A percentile compares a stretch with the other conserved stretches of the same genome.
Conservation (phyloP, 2,888 invertebrate genomes). For the Lasiommata megera region DNA sequence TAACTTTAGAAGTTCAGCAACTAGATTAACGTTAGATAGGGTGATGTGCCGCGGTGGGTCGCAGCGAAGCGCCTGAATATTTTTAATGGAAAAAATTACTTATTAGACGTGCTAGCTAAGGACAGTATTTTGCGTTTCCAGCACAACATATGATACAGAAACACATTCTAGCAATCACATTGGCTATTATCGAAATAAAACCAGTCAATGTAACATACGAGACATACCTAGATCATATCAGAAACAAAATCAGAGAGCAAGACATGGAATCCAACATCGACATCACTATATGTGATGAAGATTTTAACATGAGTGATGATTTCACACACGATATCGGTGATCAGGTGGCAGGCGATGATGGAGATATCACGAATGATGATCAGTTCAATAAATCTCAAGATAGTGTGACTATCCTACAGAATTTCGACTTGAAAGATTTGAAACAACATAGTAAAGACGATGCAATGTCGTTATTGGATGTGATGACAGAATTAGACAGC, state of each 20-base stretch:
- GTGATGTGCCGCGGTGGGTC: no score
- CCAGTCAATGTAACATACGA: constrained; percentile 23
- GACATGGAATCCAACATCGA: constrained; percentile 21
- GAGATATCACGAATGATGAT: not conserved
- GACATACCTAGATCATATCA: constrained; percentile 24
- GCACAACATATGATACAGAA: constrained; percentile 30
- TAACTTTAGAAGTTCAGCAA: no score
- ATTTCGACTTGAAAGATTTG: constrained; percentile 26
- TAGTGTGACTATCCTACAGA: constrained; percentile 30
- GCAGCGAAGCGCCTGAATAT: no score
- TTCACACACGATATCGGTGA: constrained; percentile 10
- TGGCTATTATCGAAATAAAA: constrained; percentile 30
- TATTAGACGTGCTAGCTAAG: no score
- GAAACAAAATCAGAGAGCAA: constrained; percentile 14
- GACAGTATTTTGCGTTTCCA: no score
- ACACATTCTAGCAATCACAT: constrained; percentile 29
- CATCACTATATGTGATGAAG: constrained; percentile 24
- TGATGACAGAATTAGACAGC: constrained; percentile 12
- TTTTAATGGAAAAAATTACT: no score
- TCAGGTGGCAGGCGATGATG: not conserved
- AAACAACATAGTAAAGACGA: not conserved
- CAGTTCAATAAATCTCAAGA: constrained; percentile 19
- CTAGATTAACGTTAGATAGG: no score
- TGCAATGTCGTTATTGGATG: constrained; percentile 14
- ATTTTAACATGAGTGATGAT: constrained; percentile 26